Percentiles rank a stretch among this genome's conserved stretches.
Evolutionary conservation across 2,888 invertebrate species (phyloP).

Genomic region (Hydroisotoma schaefferi): DNA sequence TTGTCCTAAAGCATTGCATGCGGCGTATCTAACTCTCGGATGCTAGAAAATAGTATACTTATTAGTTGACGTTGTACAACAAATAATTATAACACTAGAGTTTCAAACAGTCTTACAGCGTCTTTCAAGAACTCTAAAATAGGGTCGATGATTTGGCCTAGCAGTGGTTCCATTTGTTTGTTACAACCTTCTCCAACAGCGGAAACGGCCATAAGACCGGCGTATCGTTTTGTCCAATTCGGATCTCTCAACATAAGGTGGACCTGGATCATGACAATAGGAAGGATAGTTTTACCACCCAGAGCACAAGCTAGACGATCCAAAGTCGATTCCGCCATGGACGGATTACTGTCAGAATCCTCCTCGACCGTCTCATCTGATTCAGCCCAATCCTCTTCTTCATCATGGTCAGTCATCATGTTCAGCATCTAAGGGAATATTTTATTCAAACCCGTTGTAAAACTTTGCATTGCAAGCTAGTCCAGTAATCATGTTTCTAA

Average conservation of each 20-base stretch:
- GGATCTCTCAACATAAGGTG: slow-evolving; percentile 79
- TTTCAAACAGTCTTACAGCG: slow-evolving; percentile 57
- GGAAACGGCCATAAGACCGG: slow-evolving; percentile 97
- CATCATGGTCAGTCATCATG: slow-evolving; percentile 86
- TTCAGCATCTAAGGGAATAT: slow-evolving; percentile 80
- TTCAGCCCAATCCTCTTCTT: slow-evolving; percentile 71
- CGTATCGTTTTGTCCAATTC: slow-evolving; percentile 88
- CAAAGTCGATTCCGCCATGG: slow-evolving; percentile 92
- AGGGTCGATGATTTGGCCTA: slow-evolving; percentile 88
- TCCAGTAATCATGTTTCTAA: not conserved
- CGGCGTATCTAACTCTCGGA: slow-evolving; percentile 90
- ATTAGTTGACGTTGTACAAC: not conserved
- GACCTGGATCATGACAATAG: slow-evolving; percentile 78
- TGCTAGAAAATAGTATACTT: slow-evolving; percentile 59
- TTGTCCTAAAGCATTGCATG: slow-evolving; percentile 97
- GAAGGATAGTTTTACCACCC: slow-evolving; percentile 87
- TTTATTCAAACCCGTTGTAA: too few relatives aligned
- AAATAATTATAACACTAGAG: slow-evolving; percentile 1
- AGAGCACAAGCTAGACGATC: slow-evolving; percentile 97
- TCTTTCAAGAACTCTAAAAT: slow-evolving; percentile 82
- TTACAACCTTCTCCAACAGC: slow-evolving; percentile 98
- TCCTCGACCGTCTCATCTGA: slow-evolving; percentile 84
- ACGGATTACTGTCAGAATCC: slow-evolving; percentile 76
- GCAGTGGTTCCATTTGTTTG: slow-evolving; percentile 93
- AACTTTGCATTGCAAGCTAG: too few relatives aligned